A percentile compares a stretch with the other conserved stretches of the same genome.
Evolutionary conservation across 2,888 invertebrate species (phyloP).

Genomic region (Agrotis puta): DNA sequence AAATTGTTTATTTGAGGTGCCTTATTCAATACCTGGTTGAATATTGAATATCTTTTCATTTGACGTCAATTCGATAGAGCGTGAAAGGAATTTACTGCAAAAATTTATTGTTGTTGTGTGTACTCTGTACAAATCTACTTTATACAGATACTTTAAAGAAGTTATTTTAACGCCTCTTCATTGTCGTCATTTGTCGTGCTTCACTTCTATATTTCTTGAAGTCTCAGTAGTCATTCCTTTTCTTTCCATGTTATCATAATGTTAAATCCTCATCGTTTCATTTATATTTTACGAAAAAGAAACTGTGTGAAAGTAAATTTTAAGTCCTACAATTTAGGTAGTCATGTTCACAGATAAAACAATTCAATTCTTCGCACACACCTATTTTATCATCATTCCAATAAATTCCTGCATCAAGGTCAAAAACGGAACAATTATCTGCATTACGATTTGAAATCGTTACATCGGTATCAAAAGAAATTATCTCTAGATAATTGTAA

Average conservation of each 20-base stretch:
- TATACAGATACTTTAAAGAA: no score
- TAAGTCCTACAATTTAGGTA: neutral
- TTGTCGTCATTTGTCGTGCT: no score
- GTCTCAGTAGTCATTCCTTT: no score
- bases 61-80: slow-evolving; percentile 16
- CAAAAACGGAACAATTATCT: slow-evolving; percentile 33
- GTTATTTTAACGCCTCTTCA: no score
- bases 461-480: slow-evolving; percentile 55
- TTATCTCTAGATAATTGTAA: slow-evolving; percentile 53
- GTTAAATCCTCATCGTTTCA: no score
- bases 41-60: slow-evolving; percentile 20
- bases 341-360: neutral
- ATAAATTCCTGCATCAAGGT: slow-evolving; percentile 34
- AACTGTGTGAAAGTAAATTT: neutral
- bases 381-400: neutral
- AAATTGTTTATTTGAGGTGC: slow-evolving; percentile 20
- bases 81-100: neutral
- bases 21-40: slow-evolving; percentile 11
- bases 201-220: no score
- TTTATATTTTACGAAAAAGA: no score
- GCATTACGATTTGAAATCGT: slow-evolving; percentile 25
- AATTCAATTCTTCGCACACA: neutral
- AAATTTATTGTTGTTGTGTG: neutral
- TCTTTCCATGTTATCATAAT: no score
- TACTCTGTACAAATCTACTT: no score